Conservation (phyloP, 1,140 invertebrate genomes). For the Bombus sylvicola region DNA sequence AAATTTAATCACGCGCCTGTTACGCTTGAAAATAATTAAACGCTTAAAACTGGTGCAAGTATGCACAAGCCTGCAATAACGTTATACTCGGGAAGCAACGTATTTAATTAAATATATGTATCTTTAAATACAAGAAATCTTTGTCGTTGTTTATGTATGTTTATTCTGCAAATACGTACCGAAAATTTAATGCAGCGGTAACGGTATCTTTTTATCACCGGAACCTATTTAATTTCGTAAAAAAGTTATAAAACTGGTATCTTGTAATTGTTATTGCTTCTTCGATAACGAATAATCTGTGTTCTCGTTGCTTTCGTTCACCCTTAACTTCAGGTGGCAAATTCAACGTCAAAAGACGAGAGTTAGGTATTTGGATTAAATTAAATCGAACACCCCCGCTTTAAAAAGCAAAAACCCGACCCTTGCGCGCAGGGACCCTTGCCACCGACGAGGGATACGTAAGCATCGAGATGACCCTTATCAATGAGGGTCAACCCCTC, state of each 20-base stretch:
- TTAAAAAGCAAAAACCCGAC: conserved; percentile 53
- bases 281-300: not conserved
- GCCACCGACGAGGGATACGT: conserved; percentile 59
- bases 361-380: conserved; percentile 62
- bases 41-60: not conserved
- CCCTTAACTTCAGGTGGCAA: not conserved
- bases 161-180: too few relatives aligned
- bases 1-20: not conserved
- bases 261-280: too few relatives aligned
- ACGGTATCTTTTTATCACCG: too few relatives aligned
- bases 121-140: too few relatives aligned
- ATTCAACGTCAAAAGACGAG: conserved; percentile 30
- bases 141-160: too few relatives aligned
- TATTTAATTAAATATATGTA: too few relatives aligned
- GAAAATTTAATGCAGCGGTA: too few relatives aligned
- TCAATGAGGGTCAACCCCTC: conserved; percentile 74
- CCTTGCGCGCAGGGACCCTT: conserved; percentile 56
- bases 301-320: not conserved
- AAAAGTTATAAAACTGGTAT: too few relatives aligned
- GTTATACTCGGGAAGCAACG: too few relatives aligned
- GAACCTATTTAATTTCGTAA: too few relatives aligned
- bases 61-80: too few relatives aligned
- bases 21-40: not conserved
- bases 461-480: conserved; percentile 77
- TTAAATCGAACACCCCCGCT: conserved; percentile 68